Percentiles rank a stretch among this genome's conserved stretches.
These are phyloP conservation scores for Mellivora capensis DNA, from an alignment of 2,113 vertebrate genomes.

Conservation along the genomic window DNA sequence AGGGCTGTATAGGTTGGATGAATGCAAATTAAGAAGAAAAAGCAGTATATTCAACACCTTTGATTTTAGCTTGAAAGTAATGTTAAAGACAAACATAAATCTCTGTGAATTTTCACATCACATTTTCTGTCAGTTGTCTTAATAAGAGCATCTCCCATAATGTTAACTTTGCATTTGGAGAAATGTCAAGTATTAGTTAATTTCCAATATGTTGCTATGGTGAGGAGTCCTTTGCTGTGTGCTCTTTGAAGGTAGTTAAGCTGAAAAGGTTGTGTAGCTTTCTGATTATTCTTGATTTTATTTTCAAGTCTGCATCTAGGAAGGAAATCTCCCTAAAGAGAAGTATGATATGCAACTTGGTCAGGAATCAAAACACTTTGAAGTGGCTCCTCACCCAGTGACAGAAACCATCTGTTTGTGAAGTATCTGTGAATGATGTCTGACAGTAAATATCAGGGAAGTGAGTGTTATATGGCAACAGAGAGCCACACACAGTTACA, in stretches of 20 bases:
- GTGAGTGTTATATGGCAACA: slow-evolving; percentile 5
- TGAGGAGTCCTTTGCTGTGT: background rate
- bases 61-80: slow-evolving; percentile 8
- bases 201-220: background rate
- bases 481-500: background rate
- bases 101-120: background rate
- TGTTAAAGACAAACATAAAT: background rate
- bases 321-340: slow-evolving; percentile 42
- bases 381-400: slow-evolving; percentile 44
- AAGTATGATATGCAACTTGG: slow-evolving; percentile 44
- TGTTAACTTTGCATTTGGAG: slow-evolving; percentile 32
- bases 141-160: background rate
- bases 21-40: background rate
- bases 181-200: slow-evolving; percentile 7
- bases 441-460: slow-evolving; percentile 58
- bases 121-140: background rate
- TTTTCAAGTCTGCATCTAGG: slow-evolving; percentile 32
- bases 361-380: slow-evolving; percentile 30
- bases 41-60: background rate
- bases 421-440: slow-evolving; percentile 66
- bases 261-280: background rate
- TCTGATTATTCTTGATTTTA: slow-evolving; percentile 48
- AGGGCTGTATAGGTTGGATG: background rate
- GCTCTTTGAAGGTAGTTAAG: background rate
- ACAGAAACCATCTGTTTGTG: slow-evolving; percentile 59